Base-by-base conservation (phyloP, 2,888 invertebrate genomes). In the Xylota segnis region DNA sequence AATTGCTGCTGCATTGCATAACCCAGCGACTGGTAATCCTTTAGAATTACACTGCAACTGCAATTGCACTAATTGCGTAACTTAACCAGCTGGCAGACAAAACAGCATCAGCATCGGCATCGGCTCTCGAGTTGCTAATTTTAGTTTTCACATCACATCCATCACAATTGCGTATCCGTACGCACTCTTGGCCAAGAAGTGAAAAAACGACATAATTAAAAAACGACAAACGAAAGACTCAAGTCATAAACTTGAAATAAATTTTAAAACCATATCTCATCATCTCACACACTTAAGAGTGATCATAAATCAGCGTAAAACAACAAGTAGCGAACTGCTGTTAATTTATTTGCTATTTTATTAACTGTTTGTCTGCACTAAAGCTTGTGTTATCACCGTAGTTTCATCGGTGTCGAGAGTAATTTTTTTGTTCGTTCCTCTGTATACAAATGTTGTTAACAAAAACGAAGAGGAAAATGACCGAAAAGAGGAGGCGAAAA, bases 291-390 rank as follows among this genome's bases (percentile, higher is more conserved):
- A 83, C 68, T 83, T 83, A 83, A 70, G 82, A 74, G 82, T 43
- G 68, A 87, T 78, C 83, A 83, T 83, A 87, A 87, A 83, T 83
- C 87, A 87, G 83, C 87, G 77, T 72, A 82, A 87, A 83, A 84
- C 83, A 76, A 86, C 87, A 65, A 78, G 83, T 83, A 87, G 83
- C 87, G 74, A 87, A 78, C 87, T 83, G 77, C 87, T 87, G 87
- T 87, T 87, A 87, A 87, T 83, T 87, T 87, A 87, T 87, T 78
- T 87, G 83, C 83, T 78, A 78, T 87, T 83, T 87, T 87, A 87
- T 83, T 87, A 83, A 83, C 87, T 87, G 77, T 83, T 82, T 86
- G 86, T 68, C 72, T 82, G 86, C 72, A 77, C 76, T 82, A 77
- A 82, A 86, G 86, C 63, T 63, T 47, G 23, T 54, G 71, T 86